Evolutionary conservation across 2,888 invertebrate species (phyloP), one percentile per base, ranked within the genome.

Genomic region (Troides aeacus): DNA sequence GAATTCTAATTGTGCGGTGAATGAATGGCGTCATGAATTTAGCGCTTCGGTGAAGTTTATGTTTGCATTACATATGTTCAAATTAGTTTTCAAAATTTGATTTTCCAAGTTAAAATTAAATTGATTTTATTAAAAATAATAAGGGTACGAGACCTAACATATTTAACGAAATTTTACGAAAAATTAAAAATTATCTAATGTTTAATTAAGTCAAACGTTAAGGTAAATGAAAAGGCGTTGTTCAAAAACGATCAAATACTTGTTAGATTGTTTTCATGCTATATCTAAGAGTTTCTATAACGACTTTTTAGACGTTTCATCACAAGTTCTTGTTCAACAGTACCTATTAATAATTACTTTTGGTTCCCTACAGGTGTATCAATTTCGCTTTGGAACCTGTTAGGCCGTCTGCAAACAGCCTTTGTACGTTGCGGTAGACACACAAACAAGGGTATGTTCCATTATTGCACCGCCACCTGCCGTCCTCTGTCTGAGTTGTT

Each of bases 361-460:
- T 18, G 50, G 18, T 50, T 17, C 50, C 18, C 23, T 70, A 72
- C 71, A 72, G 72, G 62, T 71, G 73, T 72, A 81, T 81, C 84
- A 85, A 85, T 82, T 80, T 81, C 79, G 79, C 84, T 83, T 83
- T 84, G 84, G 83, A 81, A 82, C 84, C 84, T 84, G 86, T 86
- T 86, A 84, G 81, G 84, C 80, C 83, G 84, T 83, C 81, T 81
- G 81, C 88, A 84, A 81, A 84, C 84, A 84, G 75, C 83, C 87
- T 87, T 86, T 86, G 88, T 85, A 84, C 82, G 82, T 83, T 84
- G 85, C 78, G 84, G 84, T 77, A 75, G 77, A 77, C 77, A 78
- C 72, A 77, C 83, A 84, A 84, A 84, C 85, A 84, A 77, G 77
- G 77, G 74, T 75, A 73, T 78, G 80, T 79, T 78, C 78, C 81